Conservation (phyloP, 2,888 invertebrate genomes). For the Trimorus sp. region DNA sequence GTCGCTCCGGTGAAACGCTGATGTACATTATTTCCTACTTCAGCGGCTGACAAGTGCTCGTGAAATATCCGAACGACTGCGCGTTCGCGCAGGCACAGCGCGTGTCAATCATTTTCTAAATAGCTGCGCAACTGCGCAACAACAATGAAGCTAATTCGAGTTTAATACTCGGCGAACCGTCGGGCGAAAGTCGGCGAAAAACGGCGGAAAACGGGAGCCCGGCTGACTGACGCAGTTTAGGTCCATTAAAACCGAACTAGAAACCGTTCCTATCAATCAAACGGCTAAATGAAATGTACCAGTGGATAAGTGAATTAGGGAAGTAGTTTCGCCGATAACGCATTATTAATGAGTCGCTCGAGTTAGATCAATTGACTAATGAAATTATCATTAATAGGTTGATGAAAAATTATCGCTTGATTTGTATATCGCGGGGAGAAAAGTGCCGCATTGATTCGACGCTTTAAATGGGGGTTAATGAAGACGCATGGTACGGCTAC, state of each 20-base stretch:
- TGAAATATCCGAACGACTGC: constrained; percentile 47
- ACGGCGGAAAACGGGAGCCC: too few relatives aligned
- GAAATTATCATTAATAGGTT: constrained; percentile 8
- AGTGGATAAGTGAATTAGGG: neutral
- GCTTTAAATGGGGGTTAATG: too few relatives aligned
- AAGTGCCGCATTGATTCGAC: neutral
- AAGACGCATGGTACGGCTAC: too few relatives aligned
- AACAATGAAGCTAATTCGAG: constrained; percentile 34
- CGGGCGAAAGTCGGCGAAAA: too few relatives aligned
- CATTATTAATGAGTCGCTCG: neutral
- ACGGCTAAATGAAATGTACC: neutral
- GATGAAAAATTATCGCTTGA: constrained; percentile 15
- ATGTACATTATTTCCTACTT: constrained; percentile 41
- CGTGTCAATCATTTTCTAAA: constrained; percentile 55
- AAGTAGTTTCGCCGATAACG: neutral
- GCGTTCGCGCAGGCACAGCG: constrained; percentile 20
- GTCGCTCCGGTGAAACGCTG: constrained; percentile 16
- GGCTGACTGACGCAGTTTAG: too few relatives aligned
- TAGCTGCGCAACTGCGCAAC: constrained; percentile 32
- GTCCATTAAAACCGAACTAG: too few relatives aligned
- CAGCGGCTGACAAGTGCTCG: constrained; percentile 46
- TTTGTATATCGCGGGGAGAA: constrained; percentile 15
- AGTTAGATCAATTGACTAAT: constrained; percentile 19
- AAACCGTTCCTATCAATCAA: neutral
- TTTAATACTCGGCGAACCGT: constrained; percentile 5